phyloP scores from a whole-genome alignment of 2,888 invertebrate genomes.

The Mylabris sibirica region DNA sequence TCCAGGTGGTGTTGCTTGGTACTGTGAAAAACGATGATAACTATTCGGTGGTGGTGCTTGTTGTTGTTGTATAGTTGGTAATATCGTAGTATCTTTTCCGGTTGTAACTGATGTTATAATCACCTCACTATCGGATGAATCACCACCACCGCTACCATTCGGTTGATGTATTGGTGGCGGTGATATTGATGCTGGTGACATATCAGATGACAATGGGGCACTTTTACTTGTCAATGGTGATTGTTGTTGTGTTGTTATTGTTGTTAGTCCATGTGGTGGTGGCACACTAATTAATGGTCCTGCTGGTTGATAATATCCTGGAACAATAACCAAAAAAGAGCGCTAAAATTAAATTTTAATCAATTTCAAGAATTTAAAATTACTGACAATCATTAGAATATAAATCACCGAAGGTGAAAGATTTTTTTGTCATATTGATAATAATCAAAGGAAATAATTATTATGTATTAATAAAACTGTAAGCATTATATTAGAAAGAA shows the following conservation, averaged over 20 bases:
- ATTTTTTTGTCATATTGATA: no score
- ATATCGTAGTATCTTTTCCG: constrained; percentile 49
- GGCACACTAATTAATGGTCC: constrained; percentile 83
- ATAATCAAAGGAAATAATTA: no score
- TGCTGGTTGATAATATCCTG: constrained; percentile 92
- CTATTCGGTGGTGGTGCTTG: constrained; percentile 61
- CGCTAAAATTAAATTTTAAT: not conserved
- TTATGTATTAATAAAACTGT: no score
- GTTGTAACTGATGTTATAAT: constrained; percentile 60
- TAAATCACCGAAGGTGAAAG: no score
- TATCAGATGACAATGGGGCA: constrained; percentile 53
- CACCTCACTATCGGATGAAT: constrained; percentile 62
- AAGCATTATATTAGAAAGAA: no score
- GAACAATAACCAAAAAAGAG: constrained; percentile 53
- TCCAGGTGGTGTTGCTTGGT: constrained; percentile 54
- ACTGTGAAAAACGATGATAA: constrained; percentile 54
- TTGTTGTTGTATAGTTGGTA: constrained; percentile 60
- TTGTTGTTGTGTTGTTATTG: constrained; percentile 43
- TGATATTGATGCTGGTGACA: constrained; percentile 64
- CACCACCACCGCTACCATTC: constrained; percentile 55
- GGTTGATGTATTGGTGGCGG: constrained; percentile 63
- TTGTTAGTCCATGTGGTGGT: constrained; percentile 53
- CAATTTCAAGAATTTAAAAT: not conserved
- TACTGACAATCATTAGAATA: no score
- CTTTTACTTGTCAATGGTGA: constrained; percentile 54